Evolutionary conservation across 2,113 vertebrate species (phyloP), one percentile per base, ranked within the genome.

Genomic region (Orientallactaga bullata): DNA sequence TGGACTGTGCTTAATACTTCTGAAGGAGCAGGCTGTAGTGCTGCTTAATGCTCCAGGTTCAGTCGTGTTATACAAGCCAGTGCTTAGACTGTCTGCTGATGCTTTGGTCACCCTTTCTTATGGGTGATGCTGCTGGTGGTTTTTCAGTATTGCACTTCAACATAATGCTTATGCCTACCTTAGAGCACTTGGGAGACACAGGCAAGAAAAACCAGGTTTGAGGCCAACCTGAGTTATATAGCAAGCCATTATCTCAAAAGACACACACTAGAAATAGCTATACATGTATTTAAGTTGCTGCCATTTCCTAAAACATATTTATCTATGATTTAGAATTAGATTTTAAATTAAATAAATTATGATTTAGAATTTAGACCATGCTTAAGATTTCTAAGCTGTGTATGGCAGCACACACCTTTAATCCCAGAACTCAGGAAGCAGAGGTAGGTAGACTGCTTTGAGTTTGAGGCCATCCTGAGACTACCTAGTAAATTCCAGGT

Each of bases 351-450:
- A n/a, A n/a, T n/a, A n/a, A n/a, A n/a, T n/a, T 76, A 60, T 23
- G 93, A 83, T 26, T 94, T 66, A 92, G 60, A 89, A 93, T n/a
- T n/a, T 85, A 80, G 10, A 26, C 78, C 26, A n/a, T 89, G 28
- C 77, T 86, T 87, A 72, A 82, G 65, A 71, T 94, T 94, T 93
- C 51, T 89, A 88, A 89, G 35, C 28, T 47, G 42, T 47, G 42
- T 8, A 47, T 47, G 42, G 42, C 42, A 47, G 42, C 42, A 47
- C 42, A 47, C 8, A 8, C 42, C 42, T 47, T 47, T 47, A 47
- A 47, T 47, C 8, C 42, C 42, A 47, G 42, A 47, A 47, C 42
- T 47, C 42, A 47, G 42, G 42, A 47, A 8, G 42, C 42, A 47
- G 42, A 47, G 42, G 8, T 47, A 47, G 42, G 42, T 47, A 8